Evolutionary conservation across 2,888 invertebrate genomes (phyloP).

Genomic region (Willowsia nigromaculata): DNA sequence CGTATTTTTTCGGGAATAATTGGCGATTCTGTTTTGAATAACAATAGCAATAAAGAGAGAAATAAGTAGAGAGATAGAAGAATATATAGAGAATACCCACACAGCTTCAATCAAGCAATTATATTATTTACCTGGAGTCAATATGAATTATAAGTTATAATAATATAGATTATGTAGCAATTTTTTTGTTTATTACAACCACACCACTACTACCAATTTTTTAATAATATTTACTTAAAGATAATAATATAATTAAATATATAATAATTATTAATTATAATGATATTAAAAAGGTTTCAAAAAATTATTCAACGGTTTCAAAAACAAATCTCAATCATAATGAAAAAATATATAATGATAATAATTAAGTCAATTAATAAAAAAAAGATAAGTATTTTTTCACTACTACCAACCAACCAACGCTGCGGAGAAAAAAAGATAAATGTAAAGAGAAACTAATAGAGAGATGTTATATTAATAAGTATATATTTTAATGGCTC

Average conservation of each 20-base stretch:
- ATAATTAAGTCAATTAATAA: too few species aligned
- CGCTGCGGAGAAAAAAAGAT: conserved; percentile 40
- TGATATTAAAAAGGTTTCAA: too few species aligned
- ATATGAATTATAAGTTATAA: background rate
- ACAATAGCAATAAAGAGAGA: background rate
- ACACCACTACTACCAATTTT: conserved; percentile 68
- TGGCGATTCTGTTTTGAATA: background rate
- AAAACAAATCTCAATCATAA: too few species aligned
- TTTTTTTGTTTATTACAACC: conserved; percentile 44
- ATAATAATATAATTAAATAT: conserved; percentile 52
- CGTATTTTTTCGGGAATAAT: background rate
- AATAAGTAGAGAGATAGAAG: background rate
- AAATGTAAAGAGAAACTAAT: too few species aligned
- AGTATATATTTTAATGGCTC: too few species aligned
- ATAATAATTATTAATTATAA: conserved; percentile 5
- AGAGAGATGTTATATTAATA: too few species aligned
- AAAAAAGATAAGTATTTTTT: too few species aligned
- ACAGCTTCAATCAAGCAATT: conserved; percentile 67
- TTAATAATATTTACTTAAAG: conserved; percentile 11
- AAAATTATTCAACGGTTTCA: too few species aligned
- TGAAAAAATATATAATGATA: too few species aligned
- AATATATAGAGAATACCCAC: conserved; percentile 27
- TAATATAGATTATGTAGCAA: conserved; percentile 33
- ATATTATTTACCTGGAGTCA: conserved; percentile 1
- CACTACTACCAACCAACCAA: too few species aligned